These are phyloP conservation scores for Carabus problematicus DNA, from an alignment of 2,888 invertebrate species.

Conservation along the genomic window DNA sequence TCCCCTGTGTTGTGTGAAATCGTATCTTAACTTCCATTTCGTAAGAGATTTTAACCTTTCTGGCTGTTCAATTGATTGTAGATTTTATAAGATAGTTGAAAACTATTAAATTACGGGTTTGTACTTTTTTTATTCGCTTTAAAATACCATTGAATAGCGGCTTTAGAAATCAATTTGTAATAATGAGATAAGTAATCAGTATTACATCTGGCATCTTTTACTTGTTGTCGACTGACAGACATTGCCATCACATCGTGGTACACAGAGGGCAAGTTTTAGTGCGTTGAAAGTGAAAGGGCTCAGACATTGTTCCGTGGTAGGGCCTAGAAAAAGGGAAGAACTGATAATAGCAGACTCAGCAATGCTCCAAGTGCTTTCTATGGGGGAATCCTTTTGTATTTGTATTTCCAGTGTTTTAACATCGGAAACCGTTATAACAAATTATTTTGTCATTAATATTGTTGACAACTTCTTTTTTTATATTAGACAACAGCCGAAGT, in stretches of 20 bases:
- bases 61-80: no score
- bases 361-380: background rate
- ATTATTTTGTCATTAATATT: constrained; percentile 21
- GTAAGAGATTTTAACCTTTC: no score
- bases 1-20: no score
- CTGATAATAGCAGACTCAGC: constrained; percentile 14
- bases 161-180: no score
- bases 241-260: constrained; percentile 8
- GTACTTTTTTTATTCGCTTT: no score
- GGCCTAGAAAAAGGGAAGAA: constrained; percentile 8
- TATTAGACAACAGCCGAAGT: constrained; percentile 9
- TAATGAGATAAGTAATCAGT: no score
- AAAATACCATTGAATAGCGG: no score
- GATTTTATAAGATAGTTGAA: no score
- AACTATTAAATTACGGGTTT: no score
- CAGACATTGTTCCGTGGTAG: constrained; percentile 8
- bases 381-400: constrained; percentile 4
- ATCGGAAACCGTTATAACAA: constrained; percentile 20
- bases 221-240: background rate
- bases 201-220: no score
- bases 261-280: background rate
- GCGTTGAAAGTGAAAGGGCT: constrained; percentile 15
- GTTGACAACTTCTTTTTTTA: constrained; percentile 16
- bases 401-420: constrained; percentile 19
- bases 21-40: no score